These are phyloP conservation scores for Campylomormyrus numenius DNA, from an alignment of 2,113 vertebrate genomes.

Conservation along the genomic window DNA sequence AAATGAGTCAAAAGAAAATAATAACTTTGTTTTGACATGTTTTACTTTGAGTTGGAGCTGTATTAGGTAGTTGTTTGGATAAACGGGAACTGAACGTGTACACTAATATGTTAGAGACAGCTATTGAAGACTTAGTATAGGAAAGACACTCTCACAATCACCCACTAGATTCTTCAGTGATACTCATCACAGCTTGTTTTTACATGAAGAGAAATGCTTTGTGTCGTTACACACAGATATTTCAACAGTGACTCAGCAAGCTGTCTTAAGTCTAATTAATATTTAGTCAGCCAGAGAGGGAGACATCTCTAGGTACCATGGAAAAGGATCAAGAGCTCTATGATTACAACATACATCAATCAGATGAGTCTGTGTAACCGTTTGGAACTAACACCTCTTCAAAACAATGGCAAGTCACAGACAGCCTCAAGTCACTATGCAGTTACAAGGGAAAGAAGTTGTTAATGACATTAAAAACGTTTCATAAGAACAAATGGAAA, in stretches of 20 bases:
- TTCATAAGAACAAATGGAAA: background rate
- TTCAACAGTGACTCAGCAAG: slow-evolving; percentile 16
- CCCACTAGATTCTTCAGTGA: background rate
- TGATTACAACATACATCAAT: background rate
- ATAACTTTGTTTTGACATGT: background rate
- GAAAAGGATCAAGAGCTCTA: background rate
- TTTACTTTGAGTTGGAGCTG: background rate
- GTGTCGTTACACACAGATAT: background rate
- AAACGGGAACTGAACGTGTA: background rate
- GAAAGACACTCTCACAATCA: background rate
- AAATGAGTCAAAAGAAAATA: background rate
- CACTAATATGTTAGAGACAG: background rate
- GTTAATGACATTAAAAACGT: background rate
- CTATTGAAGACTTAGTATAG: background rate
- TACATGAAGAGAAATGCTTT: background rate
- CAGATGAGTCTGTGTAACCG: background rate
- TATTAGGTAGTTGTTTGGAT: background rate
- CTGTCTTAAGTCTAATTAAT: slow-evolving; percentile 30
- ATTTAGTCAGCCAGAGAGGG: background rate
- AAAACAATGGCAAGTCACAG: background rate
- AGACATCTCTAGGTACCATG: background rate
- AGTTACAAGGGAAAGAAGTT: background rate
- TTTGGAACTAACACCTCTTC: background rate
- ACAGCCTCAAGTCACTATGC: background rate
- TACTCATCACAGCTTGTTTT: background rate